Evolutionary conservation across 2,888 invertebrate genomes (phyloP).

Genomic region (Oscheius sp.): DNA sequence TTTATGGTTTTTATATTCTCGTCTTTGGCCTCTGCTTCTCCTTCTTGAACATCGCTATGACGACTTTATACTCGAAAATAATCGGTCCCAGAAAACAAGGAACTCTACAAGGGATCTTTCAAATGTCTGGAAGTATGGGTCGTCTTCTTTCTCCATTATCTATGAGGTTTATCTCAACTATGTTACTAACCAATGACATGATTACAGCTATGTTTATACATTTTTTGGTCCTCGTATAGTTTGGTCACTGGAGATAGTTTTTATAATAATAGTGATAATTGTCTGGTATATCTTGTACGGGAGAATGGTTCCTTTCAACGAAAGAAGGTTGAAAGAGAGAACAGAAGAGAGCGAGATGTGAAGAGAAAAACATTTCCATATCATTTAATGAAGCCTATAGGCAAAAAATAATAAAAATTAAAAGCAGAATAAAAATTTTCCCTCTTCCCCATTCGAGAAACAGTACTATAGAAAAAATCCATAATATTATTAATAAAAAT

Average conservation of each 20-base stretch:
- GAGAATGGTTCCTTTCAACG: conserved; percentile 7
- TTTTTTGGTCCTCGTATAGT: conserved; percentile 9
- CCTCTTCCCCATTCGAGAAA: too few relatives aligned
- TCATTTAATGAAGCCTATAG: neutral
- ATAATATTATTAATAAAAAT: too few relatives aligned
- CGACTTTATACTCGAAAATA: conserved; percentile 45
- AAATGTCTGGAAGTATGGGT: conserved; percentile 45
- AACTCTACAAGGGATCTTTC: conserved; percentile 49
- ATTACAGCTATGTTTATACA: too few relatives aligned
- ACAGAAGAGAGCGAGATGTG: neutral
- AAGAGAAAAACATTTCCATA: neutral
- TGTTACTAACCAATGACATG: neutral
- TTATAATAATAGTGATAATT: neutral
- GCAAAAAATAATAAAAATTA: too few relatives aligned
- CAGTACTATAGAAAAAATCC: too few relatives aligned
- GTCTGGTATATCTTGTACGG: conserved; percentile 17
- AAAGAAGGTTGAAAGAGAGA: neutral
- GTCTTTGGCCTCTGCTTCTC: conserved; percentile 43
- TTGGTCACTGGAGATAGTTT: neutral
- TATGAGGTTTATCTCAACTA: conserved; percentile 2
- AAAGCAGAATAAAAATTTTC: neutral
- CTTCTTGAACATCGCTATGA: conserved; percentile 44
- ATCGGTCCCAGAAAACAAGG: conserved; percentile 44
- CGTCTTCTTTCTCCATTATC: conserved; percentile 26
- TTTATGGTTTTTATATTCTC: conserved; percentile 38